A percentile compares a stretch with the other conserved stretches of the same genome.
Evolutionary conservation across 92 coral and sea anemone genomes (phyloP).

Genomic region (Heliopora coerulea): DNA sequence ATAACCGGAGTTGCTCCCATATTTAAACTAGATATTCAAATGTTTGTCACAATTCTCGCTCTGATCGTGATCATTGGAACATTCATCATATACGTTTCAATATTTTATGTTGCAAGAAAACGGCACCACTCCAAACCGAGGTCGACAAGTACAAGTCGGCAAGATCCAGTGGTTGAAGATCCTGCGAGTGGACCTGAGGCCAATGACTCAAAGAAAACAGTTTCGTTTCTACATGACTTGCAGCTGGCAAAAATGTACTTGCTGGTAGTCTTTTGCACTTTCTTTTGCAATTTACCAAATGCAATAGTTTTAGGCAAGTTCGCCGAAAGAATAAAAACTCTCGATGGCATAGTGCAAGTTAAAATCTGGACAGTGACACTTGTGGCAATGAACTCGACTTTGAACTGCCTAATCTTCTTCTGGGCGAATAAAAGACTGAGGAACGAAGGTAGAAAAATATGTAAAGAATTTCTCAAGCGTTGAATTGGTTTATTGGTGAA

Average conservation of each 20-base stretch:
- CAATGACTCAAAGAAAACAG: constrained; percentile 1
- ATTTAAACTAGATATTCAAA: not conserved
- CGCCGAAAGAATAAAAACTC: not conserved
- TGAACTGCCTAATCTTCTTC: constrained; percentile 28
- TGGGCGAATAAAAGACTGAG: constrained; percentile 31
- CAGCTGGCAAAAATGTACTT: constrained; percentile 35
- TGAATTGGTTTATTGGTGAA: no score
- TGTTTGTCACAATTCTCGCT: constrained; percentile 4
- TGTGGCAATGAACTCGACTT: constrained; percentile 31
- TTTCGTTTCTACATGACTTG: constrained; percentile 31
- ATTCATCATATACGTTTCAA: constrained; percentile 14
- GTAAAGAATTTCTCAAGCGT: not conserved
- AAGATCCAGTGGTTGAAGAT: no score
- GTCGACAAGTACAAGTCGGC: not conserved
- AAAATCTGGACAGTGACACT: constrained; percentile 41
- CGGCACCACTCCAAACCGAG: not conserved
- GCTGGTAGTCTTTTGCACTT: constrained; percentile 10
- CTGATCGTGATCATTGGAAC: constrained; percentile 21
- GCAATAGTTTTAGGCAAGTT: constrained; percentile 15
- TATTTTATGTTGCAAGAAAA: constrained; percentile 18
- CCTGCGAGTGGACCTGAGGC: not conserved
- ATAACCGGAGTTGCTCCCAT: not conserved
- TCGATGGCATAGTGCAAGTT: constrained; percentile 18
- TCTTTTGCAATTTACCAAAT: constrained; percentile 24
- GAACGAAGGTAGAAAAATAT: constrained; percentile 16